phyloP scores from a whole-genome alignment of 2,113 vertebrate species.

The Chloebia gouldiae region DNA sequence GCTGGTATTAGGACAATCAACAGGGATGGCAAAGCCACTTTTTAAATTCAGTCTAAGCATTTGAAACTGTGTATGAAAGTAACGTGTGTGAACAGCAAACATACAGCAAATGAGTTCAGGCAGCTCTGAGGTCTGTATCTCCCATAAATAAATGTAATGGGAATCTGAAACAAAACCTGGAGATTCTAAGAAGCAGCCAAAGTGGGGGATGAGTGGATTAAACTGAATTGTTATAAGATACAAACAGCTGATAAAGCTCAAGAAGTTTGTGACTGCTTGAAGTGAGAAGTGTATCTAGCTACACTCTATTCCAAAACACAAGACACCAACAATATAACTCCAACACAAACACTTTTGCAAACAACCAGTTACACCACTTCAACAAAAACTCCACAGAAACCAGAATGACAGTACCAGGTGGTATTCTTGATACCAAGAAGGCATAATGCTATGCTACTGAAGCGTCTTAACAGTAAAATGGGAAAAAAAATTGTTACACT shows the following conservation, averaged over 20 bases:
- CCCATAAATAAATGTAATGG: background rate
- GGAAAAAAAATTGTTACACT: background rate
- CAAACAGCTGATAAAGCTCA: background rate
- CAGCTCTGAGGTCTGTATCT: background rate
- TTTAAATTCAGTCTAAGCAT: background rate
- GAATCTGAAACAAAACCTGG: background rate
- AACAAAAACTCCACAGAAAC: background rate
- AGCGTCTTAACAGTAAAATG: background rate
- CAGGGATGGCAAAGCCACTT: background rate
- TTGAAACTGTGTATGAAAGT: background rate
- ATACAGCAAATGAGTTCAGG: background rate
- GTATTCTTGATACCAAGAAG: slow-evolving; percentile 12
- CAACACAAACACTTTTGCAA: background rate
- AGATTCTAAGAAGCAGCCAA: background rate
- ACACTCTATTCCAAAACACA: background rate
- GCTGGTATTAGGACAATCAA: background rate
- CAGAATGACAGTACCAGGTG: background rate
- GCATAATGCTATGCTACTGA: background rate
- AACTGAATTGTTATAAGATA: slow-evolving; percentile 8
- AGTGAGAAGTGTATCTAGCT: background rate
- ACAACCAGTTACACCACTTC: background rate
- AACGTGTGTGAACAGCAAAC: background rate
- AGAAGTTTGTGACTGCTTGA: background rate
- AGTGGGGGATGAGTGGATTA: background rate
- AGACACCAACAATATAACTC: background rate